Base-by-base conservation (phyloP, 1,140 invertebrate genomes). In the Pomacea maculata region DNA sequence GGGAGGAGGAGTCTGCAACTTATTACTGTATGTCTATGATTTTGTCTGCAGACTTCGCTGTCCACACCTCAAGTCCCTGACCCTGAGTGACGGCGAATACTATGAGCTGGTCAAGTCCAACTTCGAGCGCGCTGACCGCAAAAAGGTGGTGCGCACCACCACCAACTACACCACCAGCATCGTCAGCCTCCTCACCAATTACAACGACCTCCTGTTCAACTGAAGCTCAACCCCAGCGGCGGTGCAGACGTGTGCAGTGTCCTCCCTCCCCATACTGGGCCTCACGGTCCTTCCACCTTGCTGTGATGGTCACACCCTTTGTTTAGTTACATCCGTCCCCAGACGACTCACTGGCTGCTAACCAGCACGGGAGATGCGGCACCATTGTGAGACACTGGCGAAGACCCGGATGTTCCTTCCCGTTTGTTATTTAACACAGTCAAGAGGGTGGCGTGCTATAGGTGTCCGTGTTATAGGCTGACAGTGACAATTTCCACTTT, bases 51-150 rank as follows among this genome's bases (percentile, higher is more conserved):
- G 92, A 80, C 88, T 93, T 84, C 88, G 91, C 80, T 93, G 93
- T 85, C 90, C 91, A 12, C 89, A 90, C 81, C 85, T 93, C 14
- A 91, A 92, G 82, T 93, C 93, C 10, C 88, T 93, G 25, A 92
- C 89, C 92, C 94, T 90, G 88, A 99, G 97, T 90, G 99, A 99
- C 91, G 99, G 99, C 7, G 96, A 98, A 79, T 99, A 99, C 91
- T 99, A 99, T 89, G 99, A 99, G 92, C 96, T 99, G 83, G 98
- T 99, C 19, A 99, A 99, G 91, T 98, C 98, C 0, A 99, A 99
- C 91, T 99, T 99, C 90, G 98, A 99, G 91, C 93, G 99, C 86
- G 98, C 99, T 7, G 98, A 99, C 91, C 93, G 98, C 84, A 94
- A 94, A 72, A 99, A 98, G 1, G 97, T 99, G 19, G 98, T 99